Conservation (phyloP, 2,888 invertebrate genomes). For the Hirudinaria manillensis region DNA sequence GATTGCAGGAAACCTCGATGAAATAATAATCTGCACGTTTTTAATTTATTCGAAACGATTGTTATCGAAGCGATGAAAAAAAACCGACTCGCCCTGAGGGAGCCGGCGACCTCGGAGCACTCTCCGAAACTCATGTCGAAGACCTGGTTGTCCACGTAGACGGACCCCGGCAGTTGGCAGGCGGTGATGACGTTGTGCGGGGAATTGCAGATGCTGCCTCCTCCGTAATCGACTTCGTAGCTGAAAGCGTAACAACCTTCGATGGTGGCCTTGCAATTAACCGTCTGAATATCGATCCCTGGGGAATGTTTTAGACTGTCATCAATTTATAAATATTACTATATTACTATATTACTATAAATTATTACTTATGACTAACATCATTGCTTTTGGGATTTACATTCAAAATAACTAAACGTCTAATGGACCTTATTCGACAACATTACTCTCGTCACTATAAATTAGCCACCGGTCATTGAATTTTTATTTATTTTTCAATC, state of each 20-base stretch:
- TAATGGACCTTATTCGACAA: no score
- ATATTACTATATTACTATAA: no score
- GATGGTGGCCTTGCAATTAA: slow-evolving; percentile 51
- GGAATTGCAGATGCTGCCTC: slow-evolving; percentile 64
- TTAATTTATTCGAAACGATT: no score
- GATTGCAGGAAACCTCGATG: no score
- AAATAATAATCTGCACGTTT: no score
- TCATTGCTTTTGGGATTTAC: no score
- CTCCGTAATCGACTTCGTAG: slow-evolving; percentile 49
- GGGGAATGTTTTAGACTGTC: not conserved
- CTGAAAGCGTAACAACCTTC: slow-evolving; percentile 52
- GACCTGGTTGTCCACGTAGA: slow-evolving; percentile 92
- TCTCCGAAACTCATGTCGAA: slow-evolving; percentile 87
- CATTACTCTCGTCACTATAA: no score
- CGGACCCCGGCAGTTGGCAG: slow-evolving; percentile 90
- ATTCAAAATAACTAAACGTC: no score
- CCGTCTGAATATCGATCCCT: slow-evolving; percentile 43
- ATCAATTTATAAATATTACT: no score
- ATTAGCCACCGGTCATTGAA: no score
- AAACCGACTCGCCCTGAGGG: not conserved
- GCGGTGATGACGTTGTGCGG: slow-evolving; percentile 79
- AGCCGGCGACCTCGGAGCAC: slow-evolving; percentile 58
- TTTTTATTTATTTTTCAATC: no score
- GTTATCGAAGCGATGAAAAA: not conserved
- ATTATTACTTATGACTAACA: no score